Percentiles rank a stretch among this genome's conserved stretches.
phyloP scores from a whole-genome alignment of 2,797 vertebrate genomes.

The Glyptemys insculpta region DNA sequence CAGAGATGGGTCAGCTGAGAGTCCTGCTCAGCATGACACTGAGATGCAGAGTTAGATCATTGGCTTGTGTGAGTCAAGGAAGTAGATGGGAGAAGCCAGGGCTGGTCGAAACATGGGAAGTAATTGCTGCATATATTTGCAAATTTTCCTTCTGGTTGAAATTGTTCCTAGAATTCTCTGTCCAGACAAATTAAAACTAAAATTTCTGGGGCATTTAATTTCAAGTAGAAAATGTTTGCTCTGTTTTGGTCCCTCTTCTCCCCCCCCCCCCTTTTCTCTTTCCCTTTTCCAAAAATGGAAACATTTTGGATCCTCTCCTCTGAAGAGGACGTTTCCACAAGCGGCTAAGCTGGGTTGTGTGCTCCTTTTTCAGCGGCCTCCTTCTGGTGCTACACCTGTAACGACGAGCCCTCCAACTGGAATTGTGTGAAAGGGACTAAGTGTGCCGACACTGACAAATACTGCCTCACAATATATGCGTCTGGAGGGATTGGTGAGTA shows the following conservation, averaged over 20 bases:
- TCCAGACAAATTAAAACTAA: not conserved
- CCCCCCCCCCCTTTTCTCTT: not conserved
- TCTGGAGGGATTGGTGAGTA: conserved; percentile 34
- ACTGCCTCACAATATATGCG: conserved; percentile 43
- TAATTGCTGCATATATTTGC: not conserved
- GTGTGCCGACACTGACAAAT: conserved; percentile 62
- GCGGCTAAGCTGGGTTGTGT: not conserved
- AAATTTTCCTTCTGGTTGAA: not conserved
- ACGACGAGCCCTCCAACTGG: conserved; percentile 63
- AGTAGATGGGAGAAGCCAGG: not conserved
- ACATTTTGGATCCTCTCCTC: not conserved
- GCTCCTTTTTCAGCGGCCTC: conserved; percentile 30
- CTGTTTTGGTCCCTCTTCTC: not conserved
- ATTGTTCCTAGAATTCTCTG: not conserved
- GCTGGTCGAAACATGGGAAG: not conserved
- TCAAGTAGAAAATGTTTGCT: not conserved
- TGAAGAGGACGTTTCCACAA: not conserved
- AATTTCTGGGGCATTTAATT: not conserved
- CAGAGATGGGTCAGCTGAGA: not conserved
- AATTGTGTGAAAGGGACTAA: conserved; percentile 65
- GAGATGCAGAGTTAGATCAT: not conserved
- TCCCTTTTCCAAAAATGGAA: not conserved
- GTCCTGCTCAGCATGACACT: not conserved
- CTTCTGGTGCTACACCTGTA: conserved; percentile 38
- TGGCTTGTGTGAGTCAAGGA: not conserved